phyloP scores from a whole-genome alignment of 2,113 vertebrate species.

The Phaethornis superciliosus region DNA sequence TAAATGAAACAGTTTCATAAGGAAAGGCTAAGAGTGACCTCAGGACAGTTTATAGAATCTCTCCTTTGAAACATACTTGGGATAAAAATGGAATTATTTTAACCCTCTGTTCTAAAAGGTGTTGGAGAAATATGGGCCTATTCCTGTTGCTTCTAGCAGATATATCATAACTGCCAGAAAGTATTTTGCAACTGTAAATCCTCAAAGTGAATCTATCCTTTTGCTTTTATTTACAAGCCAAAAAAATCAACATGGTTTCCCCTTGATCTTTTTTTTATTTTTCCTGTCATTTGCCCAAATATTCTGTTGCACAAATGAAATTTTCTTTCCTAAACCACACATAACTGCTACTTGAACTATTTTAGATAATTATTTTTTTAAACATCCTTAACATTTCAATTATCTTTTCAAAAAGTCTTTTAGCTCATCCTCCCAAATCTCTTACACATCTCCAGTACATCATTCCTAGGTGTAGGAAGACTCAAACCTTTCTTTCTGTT shows the following conservation, averaged over 20 bases:
- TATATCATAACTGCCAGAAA: background rate
- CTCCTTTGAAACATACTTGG: background rate
- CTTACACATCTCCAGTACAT: background rate
- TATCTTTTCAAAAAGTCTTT: background rate
- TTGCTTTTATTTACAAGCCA: background rate
- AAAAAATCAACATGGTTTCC: background rate
- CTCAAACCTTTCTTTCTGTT: background rate
- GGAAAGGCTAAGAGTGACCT: background rate
- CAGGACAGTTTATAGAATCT: background rate
- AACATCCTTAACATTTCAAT: background rate
- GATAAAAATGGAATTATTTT: background rate
- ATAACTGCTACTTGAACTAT: background rate
- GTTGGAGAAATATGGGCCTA: background rate
- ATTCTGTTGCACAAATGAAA: background rate
- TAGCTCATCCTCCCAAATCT: background rate
- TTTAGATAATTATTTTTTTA: background rate
- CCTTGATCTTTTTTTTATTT: background rate
- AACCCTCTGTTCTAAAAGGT: background rate
- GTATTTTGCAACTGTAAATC: background rate
- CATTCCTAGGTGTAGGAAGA: background rate
- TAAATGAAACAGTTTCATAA: background rate
- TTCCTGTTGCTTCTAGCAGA: background rate
- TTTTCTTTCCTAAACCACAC: background rate
- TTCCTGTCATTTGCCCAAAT: background rate
- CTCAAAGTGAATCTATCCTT: background rate